Base-by-base conservation (phyloP, 2,888 invertebrate species). In the Apotomis turbidana region DNA sequence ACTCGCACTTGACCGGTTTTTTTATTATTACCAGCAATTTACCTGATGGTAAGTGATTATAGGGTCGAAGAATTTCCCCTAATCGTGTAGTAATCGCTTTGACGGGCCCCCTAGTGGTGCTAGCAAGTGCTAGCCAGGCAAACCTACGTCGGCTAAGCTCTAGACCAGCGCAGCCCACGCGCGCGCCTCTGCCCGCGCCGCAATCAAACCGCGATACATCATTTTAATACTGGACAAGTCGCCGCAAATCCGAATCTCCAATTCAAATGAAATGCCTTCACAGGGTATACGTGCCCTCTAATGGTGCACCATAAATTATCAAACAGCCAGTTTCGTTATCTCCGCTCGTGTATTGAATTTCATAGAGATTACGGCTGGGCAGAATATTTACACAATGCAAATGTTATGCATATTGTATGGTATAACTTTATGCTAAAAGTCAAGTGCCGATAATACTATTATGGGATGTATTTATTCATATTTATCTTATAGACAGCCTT, bases 191-290 rank as follows among this genome's bases (percentile, higher is more conserved):
- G 75, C 77, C 66, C 72, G 77, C 77, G 75, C 79, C 79, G 87
- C 85, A 91, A 92, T 93, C 91, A 92, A 88, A 88, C 84, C 76
- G 75, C 89, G 81, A 91, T 93, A 86, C 88, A 90, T 93, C 92
- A 93, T 91, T 87, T 90, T 90, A 92, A 91, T 92, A 91, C 90
- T 88, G 88, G 84, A 86, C 86, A 84, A 87, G 92, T 92, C 92
- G 89, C 86, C 85, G 89, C 90, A 89, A 91, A 91, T 91, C 87
- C 87, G 81, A 88, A 89, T 90, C 85, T 89, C 88, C 87, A 90
- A 89, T 93, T 91, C 92, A 91, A 93, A 93, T 93, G 89, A 87
- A 89, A 89, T 83, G 86, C 84, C 83, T 85, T 83, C 85, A 83
- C 84, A 82, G 85, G 86, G 84, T 87, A 87, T 71, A 68, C 75